Evolutionary conservation across 1,140 invertebrate genomes (phyloP).

Genomic region (Asbolus verrucosus): DNA sequence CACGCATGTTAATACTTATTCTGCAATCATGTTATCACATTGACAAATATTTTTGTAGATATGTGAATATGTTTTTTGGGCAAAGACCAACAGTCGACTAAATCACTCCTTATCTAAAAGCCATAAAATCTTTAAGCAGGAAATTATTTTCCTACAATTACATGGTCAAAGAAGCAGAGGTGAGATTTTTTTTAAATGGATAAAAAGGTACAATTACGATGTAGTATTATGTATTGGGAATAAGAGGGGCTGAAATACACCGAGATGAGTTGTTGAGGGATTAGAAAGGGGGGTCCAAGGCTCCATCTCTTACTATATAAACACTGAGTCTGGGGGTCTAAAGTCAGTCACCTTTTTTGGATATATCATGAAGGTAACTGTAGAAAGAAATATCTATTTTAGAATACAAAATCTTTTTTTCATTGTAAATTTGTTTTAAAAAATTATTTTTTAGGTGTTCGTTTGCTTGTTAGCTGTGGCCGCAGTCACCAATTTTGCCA

Average conservation of each 20-base stretch:
- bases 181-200: conserved; percentile 31
- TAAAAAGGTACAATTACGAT: conserved; percentile 29
- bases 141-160: conserved; percentile 13
- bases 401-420: background rate
- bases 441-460: conserved; percentile 44
- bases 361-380: conserved; percentile 53
- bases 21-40: background rate
- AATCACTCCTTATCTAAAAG: conserved; percentile 15
- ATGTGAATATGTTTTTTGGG: conserved; percentile 11
- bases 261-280: conserved; percentile 34
- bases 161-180: conserved; percentile 29
- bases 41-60: background rate
- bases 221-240: conserved; percentile 16
- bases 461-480: conserved; percentile 55
- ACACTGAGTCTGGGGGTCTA: conserved; percentile 31
- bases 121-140: conserved; percentile 6
- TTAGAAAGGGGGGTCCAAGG: conserved; percentile 55
- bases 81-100: conserved; percentile 5
- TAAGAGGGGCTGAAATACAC: conserved; percentile 30
- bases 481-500: conserved; percentile 45
- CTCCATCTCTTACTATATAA: conserved; percentile 48
- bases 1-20: conserved; percentile 8
- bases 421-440: conserved; percentile 1
- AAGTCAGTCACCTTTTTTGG: conserved; percentile 54
- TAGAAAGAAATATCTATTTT: background rate